Percentiles rank a stretch among this genome's conserved stretches.
Evolutionary conservation across 2,797 vertebrate species (phyloP).

Genomic region (Stomatorhinus walkeri): DNA sequence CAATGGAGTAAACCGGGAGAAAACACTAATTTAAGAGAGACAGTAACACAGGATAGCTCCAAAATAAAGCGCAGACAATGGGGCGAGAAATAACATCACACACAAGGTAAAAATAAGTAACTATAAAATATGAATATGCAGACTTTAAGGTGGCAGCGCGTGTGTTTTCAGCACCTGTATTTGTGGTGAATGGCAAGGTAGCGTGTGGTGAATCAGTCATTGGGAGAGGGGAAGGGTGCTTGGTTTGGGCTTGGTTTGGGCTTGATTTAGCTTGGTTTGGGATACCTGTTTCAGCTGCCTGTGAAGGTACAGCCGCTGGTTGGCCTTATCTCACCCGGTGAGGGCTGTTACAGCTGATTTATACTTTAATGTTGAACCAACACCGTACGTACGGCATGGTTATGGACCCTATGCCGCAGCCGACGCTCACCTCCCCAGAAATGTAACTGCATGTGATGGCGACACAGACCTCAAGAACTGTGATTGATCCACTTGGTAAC

Average conservation of each 20-base stretch:
- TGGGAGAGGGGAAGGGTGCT: background rate
- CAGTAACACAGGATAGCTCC: background rate
- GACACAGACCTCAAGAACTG: background rate
- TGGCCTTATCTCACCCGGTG: background rate
- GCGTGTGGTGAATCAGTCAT: background rate
- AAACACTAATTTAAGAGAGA: background rate
- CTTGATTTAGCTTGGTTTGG: no score
- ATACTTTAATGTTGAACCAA: background rate
- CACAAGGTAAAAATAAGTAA: background rate
- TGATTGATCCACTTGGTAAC: background rate
- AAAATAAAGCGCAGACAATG: background rate
- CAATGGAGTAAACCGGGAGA: background rate
- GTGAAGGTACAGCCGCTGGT: background rate
- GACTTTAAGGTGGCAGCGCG: background rate
- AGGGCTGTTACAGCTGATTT: background rate
- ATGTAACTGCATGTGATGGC: background rate
- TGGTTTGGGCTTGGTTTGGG: background rate
- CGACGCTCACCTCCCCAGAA: background rate
- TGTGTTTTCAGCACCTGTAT: background rate
- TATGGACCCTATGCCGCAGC: background rate
- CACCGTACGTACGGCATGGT: background rate
- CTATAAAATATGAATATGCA: background rate
- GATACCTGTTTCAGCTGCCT: background rate
- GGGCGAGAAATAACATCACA: background rate
- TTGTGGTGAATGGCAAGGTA: background rate